Evolutionary conservation across 2,113 vertebrate genomes (phyloP).

Genomic region (Pluvialis apricaria): DNA sequence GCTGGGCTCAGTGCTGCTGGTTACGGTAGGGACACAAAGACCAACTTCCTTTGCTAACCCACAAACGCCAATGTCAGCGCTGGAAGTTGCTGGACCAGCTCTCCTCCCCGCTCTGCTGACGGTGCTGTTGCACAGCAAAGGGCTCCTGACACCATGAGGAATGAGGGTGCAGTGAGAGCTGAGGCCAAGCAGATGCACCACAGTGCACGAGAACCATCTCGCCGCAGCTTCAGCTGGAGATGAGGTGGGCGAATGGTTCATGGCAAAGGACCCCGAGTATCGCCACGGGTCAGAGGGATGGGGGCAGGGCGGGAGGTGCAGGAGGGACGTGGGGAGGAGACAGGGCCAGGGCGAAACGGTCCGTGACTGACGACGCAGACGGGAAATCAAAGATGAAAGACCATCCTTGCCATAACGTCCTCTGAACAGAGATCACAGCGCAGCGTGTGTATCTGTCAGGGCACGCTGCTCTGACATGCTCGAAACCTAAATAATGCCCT

Average conservation of each 20-base stretch:
- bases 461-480: accelerated
- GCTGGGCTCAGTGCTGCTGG: neutral
- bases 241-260: accelerated
- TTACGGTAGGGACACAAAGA: neutral
- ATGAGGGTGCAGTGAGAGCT: accelerated
- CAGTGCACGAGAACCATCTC: accelerated
- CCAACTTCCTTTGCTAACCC: neutral
- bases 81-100: neutral
- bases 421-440: neutral
- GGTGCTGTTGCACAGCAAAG: neutral
- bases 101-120: neutral
- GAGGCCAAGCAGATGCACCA: neutral
- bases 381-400: neutral
- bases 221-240: neutral
- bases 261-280: neutral
- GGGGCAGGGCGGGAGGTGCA: neutral
- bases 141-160: neutral
- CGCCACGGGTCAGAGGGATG: accelerated
- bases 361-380: accelerated
- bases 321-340: neutral
- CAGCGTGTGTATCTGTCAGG: accelerated
- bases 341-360: neutral
- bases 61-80: neutral
- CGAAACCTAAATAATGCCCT: neutral
- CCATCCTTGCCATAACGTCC: neutral